Conservation (phyloP, 1,140 invertebrate species). For the Brachionus koreanus region DNA sequence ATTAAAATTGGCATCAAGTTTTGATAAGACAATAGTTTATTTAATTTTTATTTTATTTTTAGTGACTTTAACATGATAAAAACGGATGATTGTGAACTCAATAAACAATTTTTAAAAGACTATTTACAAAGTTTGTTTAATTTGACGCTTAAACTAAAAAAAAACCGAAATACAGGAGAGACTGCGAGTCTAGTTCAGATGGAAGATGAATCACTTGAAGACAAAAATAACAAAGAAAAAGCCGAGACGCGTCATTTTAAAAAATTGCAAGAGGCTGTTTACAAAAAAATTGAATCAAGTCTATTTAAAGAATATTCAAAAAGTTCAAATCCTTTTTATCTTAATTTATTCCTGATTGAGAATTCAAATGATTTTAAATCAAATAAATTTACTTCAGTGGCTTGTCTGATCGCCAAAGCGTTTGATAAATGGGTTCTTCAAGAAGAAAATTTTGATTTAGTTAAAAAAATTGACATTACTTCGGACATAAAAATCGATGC, state of each 20-base stretch:
- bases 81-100: background rate
- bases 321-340: conserved; percentile 48
- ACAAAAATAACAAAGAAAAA: background rate
- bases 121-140: conserved; percentile 27
- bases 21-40: background rate
- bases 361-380: conserved; percentile 47
- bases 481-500: conserved; percentile 47
- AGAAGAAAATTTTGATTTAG: conserved; percentile 13
- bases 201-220: background rate
- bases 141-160: conserved; percentile 11
- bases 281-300: conserved; percentile 39
- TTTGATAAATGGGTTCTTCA: conserved; percentile 49
- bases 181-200: background rate
- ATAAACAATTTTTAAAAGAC: conserved; percentile 14
- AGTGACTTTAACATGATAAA: conserved; percentile 28
- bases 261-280: conserved; percentile 20
- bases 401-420: conserved; percentile 50
- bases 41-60: background rate
- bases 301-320: background rate
- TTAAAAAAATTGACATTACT: conserved; percentile 39
- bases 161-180: background rate
- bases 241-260: conserved; percentile 8
- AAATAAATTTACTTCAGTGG: conserved; percentile 49
- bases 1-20: conserved; percentile 30
- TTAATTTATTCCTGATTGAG: conserved; percentile 48